A percentile compares a stretch with the other conserved stretches of the same genome.
phyloP scores from a whole-genome alignment of 2,888 invertebrate species.

The Julus scandinavius region DNA sequence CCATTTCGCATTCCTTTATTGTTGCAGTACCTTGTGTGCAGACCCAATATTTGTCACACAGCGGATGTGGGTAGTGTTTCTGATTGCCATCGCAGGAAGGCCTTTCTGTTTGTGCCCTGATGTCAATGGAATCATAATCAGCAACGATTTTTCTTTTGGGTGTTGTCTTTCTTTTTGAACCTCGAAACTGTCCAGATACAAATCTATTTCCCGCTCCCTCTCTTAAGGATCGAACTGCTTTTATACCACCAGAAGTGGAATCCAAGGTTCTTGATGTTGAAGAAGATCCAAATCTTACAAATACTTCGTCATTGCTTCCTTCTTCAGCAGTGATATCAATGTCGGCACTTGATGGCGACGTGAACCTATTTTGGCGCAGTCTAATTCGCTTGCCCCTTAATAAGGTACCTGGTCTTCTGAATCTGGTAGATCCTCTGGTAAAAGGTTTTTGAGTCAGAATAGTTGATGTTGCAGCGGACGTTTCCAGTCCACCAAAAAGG shows the following conservation, averaged over 20 bases:
- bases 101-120: slow-evolving; percentile 19
- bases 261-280: slow-evolving; percentile 6
- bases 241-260: not conserved
- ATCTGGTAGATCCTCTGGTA: not conserved
- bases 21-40: slow-evolving; percentile 51
- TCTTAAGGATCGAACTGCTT: not conserved
- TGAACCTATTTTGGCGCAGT: not conserved
- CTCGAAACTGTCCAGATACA: slow-evolving; percentile 12
- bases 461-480: not conserved
- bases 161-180: not conserved
- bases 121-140: not conserved
- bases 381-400: not conserved
- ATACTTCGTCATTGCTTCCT: slow-evolving; percentile 45
- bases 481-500: not conserved
- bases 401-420: not conserved
- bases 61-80: slow-evolving; percentile 8
- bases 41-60: slow-evolving; percentile 55
- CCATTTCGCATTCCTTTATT: slow-evolving; percentile 52
- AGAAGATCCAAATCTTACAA: slow-evolving; percentile 33
- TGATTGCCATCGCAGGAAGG: slow-evolving; percentile 40
- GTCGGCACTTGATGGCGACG: not conserved
- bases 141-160: not conserved
- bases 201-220: not conserved
- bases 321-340: slow-evolving; percentile 47
- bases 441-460: not conserved